Conservation (phyloP, 2,888 invertebrate genomes). For the Eustalomyia histrio region DNA sequence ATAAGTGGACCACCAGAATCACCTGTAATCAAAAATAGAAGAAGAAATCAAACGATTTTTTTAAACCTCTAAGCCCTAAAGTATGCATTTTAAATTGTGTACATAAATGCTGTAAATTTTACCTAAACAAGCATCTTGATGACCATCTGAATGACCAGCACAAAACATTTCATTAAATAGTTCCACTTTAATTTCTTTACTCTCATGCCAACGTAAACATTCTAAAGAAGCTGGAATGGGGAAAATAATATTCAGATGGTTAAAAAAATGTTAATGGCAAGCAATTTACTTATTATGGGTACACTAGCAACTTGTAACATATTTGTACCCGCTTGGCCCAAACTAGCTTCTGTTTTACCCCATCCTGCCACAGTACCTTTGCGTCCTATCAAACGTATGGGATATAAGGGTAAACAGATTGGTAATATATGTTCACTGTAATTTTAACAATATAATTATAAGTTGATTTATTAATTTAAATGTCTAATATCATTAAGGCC, state of each 20-base stretch:
- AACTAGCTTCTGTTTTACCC: conserved; percentile 89
- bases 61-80: conserved; percentile 64
- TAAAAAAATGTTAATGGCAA: not conserved
- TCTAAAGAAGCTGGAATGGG: conserved; percentile 83
- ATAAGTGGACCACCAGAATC: conserved; percentile 91
- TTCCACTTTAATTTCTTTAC: conserved; percentile 89
- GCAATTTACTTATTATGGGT: conserved; percentile 86
- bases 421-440: conserved; percentile 84
- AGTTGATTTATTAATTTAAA: not conserved
- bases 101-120: conserved; percentile 61
- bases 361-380: conserved; percentile 88
- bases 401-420: conserved; percentile 86
- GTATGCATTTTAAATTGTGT: conserved; percentile 66
- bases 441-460: not conserved
- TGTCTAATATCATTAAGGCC: not conserved
- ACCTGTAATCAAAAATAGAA: conserved; percentile 79
- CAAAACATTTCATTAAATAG: conserved; percentile 90
- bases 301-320: conserved; percentile 89
- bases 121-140: conserved; percentile 90
- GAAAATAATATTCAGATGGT: too few species aligned
- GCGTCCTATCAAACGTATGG: conserved; percentile 80
- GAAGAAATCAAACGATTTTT: conserved; percentile 12
- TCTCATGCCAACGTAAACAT: conserved; percentile 89
- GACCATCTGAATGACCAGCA: conserved; percentile 90
- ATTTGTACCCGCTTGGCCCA: conserved; percentile 89